Evolutionary conservation across 1,140 invertebrate species (phyloP).

Genomic region (Melanaphis sacchari): DNA sequence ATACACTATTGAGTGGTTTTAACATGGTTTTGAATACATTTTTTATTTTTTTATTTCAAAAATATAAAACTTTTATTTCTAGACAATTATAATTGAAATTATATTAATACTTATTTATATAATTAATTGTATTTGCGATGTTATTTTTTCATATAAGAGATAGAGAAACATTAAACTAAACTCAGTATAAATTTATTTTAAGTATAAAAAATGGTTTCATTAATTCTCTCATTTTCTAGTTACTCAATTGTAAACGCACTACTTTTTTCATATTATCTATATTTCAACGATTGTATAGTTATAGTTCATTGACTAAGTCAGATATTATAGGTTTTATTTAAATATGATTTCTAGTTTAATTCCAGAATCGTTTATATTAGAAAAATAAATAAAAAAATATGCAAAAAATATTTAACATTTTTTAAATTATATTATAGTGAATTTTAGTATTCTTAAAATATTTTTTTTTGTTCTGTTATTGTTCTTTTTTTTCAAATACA

Average conservation of each 20-base stretch:
- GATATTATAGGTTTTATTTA: neutral
- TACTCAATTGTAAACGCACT: neutral
- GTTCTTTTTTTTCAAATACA: slow-evolving; percentile 8
- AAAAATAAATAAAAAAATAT: neutral
- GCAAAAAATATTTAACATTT: neutral
- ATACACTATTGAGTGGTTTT: neutral
- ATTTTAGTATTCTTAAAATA: neutral
- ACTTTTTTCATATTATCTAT: neutral
- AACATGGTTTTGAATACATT: neutral
- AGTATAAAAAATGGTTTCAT: neutral
- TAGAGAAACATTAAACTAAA: neutral
- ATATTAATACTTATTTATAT: neutral
- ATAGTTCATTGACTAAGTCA: neutral
- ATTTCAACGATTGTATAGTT: neutral
- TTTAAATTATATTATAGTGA: slow-evolving; percentile 9
- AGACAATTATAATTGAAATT: neutral
- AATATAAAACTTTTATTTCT: neutral
- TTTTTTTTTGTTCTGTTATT: slow-evolving; percentile 17
- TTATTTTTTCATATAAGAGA: neutral
- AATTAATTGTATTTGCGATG: neutral
- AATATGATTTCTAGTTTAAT: neutral
- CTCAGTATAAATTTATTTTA: neutral
- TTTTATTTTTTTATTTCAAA: neutral
- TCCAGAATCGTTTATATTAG: neutral
- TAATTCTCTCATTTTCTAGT: neutral